These are phyloP conservation scores for Rhadina sibilatrix DNA, from an alignment of 2,113 vertebrate genomes.

Conservation along the genomic window DNA sequence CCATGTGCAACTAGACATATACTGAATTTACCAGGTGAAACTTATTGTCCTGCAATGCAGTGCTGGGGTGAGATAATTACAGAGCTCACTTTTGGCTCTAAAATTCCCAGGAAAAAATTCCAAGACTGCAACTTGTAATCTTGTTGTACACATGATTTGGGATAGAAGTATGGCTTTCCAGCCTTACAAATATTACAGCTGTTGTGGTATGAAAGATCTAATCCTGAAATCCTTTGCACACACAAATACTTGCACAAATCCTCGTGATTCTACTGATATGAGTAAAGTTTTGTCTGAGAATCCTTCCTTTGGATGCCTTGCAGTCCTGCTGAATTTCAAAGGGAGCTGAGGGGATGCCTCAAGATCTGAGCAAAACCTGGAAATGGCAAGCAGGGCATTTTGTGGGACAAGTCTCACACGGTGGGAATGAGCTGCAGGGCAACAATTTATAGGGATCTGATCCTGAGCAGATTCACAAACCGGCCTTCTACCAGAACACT, in stretches of 20 bases:
- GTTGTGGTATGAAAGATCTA: background rate
- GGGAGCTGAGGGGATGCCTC: background rate
- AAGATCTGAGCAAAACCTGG: accelerated
- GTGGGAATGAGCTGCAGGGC: background rate
- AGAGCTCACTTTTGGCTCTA: background rate
- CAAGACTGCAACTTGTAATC: background rate
- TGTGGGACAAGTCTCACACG: background rate
- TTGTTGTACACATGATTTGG: accelerated
- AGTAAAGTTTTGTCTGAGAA: background rate
- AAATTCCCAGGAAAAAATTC: background rate
- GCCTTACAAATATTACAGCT: background rate
- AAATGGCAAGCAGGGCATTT: background rate
- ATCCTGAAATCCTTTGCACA: background rate
- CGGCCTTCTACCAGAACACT: accelerated
- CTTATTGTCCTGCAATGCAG: background rate
- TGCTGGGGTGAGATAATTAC: accelerated
- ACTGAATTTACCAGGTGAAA: background rate
- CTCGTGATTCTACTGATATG: background rate
- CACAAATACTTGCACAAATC: background rate
- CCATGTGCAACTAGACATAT: accelerated
- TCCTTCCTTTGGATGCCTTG: background rate
- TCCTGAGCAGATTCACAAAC: background rate
- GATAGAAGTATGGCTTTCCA: background rate
- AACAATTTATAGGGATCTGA: background rate
- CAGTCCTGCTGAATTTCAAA: background rate